Evolutionary conservation across 2,113 vertebrate genomes (phyloP), one percentile per base, ranked within the genome.

Genomic region (Carlito syrichta): DNA sequence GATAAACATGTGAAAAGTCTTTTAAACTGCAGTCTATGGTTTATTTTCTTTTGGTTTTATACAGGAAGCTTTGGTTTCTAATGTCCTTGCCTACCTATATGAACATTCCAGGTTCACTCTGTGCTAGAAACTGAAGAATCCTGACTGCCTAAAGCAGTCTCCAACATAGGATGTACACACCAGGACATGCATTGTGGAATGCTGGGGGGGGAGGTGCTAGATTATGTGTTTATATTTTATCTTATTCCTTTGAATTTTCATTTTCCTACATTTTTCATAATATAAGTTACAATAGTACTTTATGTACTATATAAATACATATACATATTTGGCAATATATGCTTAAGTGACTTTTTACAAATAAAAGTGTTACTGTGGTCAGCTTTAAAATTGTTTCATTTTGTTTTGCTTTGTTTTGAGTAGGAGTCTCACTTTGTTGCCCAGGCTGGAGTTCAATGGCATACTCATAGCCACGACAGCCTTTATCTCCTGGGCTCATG

Each of bases 281-380:
- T 69, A 62, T 48, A 77, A 79, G 66, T 73, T 90, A 81, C 19
- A 78, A 48, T 52, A 48, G 32, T 90, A 85, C 17, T 76, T 79
- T 62, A 13, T 35, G 50, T 68, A 40, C 25, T 38, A 17, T 54
- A 10, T 89, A 89, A 62, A 50, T 43, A 71, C 82, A 82, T 62
- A 71, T n/a, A 58, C 6, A 38, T 89, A 45, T 78, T 86, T 23
- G 20, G 66, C 6, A 79, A 3, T 83, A 63, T 40, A 69, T 81
- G 19, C 77, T 71, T 85, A 89, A 93, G 23, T 86, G 89, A 73
- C 35, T 54, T 87, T 87, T 94, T 88, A 79, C 58, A 89, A 91
- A 91, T 63, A 81, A 4, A 5, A 74, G 5, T 86, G 13, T 62
- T 73, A 79, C 35, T 86, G 20, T 84, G 54, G 35, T 40, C 16